phyloP scores from a whole-genome alignment of 2,113 vertebrate genomes.

The Telmatochromis sp. region DNA sequence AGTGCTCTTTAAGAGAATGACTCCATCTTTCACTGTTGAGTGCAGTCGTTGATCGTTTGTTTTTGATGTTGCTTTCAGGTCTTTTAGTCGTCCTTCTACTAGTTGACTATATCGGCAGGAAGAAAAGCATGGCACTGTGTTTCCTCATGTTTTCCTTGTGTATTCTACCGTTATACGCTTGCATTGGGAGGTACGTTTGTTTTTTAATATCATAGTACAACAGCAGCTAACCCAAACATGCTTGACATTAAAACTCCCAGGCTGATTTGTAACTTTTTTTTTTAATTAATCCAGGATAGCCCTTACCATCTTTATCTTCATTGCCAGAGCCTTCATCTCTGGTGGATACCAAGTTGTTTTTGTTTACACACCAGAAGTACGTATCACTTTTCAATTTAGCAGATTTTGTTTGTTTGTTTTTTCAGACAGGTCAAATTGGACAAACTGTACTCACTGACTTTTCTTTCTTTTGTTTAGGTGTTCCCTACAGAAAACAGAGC shows the following conservation, averaged over 20 bases:
- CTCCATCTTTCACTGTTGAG: neutral
- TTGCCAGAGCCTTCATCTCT: conserved; percentile 87
- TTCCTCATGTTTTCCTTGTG: conserved; percentile 81
- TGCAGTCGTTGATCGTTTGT: neutral
- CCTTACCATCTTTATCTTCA: conserved; percentile 84
- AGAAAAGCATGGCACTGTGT: conserved; percentile 86
- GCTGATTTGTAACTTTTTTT: neutral
- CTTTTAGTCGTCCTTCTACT: conserved; percentile 78
- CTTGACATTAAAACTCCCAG: neutral
- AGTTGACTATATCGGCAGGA: conserved; percentile 85
- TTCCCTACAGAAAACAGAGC: conserved; percentile 83
- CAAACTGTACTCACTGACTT: neutral
- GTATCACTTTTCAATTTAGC: neutral
- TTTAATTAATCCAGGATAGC: conserved; percentile 62
- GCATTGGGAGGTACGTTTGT: conserved; percentile 78
- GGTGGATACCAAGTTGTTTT: conserved; percentile 86
- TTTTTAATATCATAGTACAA: neutral
- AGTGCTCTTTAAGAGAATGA: neutral
- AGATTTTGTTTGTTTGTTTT: neutral
- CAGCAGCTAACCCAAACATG: neutral
- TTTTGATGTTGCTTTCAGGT: conserved; percentile 61
- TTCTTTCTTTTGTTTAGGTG: conserved; percentile 24
- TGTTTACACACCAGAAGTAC: conserved; percentile 90
- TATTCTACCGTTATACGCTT: conserved; percentile 81
- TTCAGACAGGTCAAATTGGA: neutral